These are phyloP conservation scores for Tinamus major DNA, from an alignment of 2,797 vertebrate species.

Conservation along the genomic window DNA sequence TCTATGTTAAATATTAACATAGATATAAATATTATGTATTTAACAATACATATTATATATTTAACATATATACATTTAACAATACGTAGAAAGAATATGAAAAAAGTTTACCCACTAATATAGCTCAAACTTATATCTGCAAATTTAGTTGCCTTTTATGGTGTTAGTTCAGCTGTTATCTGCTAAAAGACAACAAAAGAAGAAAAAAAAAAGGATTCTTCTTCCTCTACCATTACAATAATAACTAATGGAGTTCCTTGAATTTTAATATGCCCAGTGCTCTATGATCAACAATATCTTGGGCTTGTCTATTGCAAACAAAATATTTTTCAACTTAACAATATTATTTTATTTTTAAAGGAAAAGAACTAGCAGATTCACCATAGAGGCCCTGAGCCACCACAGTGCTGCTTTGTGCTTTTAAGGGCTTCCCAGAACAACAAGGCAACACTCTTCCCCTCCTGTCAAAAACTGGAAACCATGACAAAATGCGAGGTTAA, in stretches of 20 bases:
- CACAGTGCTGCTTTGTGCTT: background rate
- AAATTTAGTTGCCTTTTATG: background rate
- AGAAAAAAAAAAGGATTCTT: background rate
- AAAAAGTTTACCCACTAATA: background rate
- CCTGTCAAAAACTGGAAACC: slow-evolving; percentile 45
- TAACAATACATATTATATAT: no score
- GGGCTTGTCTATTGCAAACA: background rate
- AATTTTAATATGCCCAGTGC: background rate
- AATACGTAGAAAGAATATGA: background rate
- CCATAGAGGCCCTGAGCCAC: background rate
- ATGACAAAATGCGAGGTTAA: slow-evolving; percentile 13
- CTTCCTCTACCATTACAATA: background rate
- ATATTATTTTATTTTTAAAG: background rate
- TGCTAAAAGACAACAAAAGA: background rate
- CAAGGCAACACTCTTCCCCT: slow-evolving; percentile 6
- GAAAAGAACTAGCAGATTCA: background rate
- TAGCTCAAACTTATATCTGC: background rate
- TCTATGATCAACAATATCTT: background rate
- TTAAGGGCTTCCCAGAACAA: background rate
- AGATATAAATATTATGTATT: no score
- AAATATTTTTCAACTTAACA: background rate
- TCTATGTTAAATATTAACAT: no score
- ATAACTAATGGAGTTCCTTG: background rate
- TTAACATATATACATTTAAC: no score
- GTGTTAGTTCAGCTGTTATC: background rate